Conservation (phyloP, 2,113 vertebrate species). For the Tychaedon coryphoeus region DNA sequence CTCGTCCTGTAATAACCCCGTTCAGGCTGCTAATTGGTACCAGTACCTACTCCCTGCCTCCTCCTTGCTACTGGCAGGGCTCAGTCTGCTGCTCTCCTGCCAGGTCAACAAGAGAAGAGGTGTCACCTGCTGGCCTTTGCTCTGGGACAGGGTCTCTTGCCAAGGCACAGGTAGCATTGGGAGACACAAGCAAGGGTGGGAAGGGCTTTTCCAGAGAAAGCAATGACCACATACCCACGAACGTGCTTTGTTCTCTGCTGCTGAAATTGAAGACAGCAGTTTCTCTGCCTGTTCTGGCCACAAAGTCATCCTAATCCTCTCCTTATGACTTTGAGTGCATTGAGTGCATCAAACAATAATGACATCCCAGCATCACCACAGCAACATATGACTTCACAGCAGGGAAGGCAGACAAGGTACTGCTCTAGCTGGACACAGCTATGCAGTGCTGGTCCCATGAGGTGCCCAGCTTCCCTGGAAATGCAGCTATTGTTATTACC, state of each 20-base stretch:
- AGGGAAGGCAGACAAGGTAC: background rate
- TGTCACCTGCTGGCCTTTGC: background rate
- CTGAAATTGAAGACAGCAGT: constrained; percentile 45
- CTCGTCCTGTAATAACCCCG: constrained; percentile 72
- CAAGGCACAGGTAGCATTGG: background rate
- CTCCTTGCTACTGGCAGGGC: background rate
- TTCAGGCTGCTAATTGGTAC: constrained; percentile 64
- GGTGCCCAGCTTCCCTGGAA: background rate
- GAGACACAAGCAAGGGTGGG: fast-evolving
- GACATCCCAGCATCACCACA: background rate
- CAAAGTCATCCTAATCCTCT: constrained; percentile 29
- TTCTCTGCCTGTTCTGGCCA: background rate
- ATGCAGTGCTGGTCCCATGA: background rate
- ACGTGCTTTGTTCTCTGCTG: background rate
- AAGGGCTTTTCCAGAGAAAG: background rate
- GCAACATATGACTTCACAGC: constrained; percentile 5
- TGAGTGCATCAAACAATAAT: background rate
- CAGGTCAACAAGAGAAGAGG: background rate
- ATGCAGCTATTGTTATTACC: background rate
- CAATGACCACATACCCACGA: background rate
- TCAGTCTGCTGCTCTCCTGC: background rate
- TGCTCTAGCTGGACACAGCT: background rate
- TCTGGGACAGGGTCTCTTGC: background rate
- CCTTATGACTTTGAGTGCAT: background rate
- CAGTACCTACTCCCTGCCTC: constrained; percentile 51